A percentile compares a stretch with the other conserved stretches of the same genome.
These are phyloP conservation scores for Xenentodon cancila DNA, from an alignment of 2,797 vertebrate species.

Conservation along the genomic window DNA sequence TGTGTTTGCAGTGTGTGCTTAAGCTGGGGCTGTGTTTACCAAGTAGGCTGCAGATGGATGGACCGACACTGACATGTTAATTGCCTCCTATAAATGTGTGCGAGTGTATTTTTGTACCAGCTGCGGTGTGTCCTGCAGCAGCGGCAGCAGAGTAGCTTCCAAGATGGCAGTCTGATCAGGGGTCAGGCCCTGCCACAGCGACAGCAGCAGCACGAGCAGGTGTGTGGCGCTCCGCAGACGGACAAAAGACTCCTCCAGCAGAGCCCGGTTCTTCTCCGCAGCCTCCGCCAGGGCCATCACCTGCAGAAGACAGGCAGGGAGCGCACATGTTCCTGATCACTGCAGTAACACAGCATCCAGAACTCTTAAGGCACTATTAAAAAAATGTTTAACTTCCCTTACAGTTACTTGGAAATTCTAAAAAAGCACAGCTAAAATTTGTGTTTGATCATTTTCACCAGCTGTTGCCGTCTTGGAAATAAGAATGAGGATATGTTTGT, in stretches of 20 bases:
- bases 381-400: neutral
- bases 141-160: constrained; percentile 90
- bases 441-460: no score
- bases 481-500: no score
- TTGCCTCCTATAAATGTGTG: constrained; percentile 57
- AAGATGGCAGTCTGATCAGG: constrained; percentile 88
- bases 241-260: constrained; percentile 86
- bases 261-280: constrained; percentile 87
- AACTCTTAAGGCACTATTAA: neutral
- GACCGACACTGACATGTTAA: constrained; percentile 54
- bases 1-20: constrained; percentile 67
- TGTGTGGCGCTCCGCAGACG: constrained; percentile 89
- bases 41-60: constrained; percentile 54
- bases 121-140: constrained; percentile 87
- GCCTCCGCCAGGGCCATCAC: constrained; percentile 93
- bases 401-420: no score
- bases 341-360: neutral
- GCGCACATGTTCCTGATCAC: neutral
- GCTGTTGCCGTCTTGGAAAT: no score
- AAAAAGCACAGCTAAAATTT: no score
- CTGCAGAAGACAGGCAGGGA: constrained; percentile 70
- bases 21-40: constrained; percentile 50
- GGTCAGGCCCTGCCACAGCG: constrained; percentile 91
- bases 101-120: constrained; percentile 61
- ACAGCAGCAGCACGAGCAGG: constrained; percentile 88